A percentile compares a stretch with the other conserved stretches of the same genome.
These are phyloP conservation scores for Lipophrys pholis DNA, from an alignment of 2,113 vertebrate species.

Conservation along the genomic window DNA sequence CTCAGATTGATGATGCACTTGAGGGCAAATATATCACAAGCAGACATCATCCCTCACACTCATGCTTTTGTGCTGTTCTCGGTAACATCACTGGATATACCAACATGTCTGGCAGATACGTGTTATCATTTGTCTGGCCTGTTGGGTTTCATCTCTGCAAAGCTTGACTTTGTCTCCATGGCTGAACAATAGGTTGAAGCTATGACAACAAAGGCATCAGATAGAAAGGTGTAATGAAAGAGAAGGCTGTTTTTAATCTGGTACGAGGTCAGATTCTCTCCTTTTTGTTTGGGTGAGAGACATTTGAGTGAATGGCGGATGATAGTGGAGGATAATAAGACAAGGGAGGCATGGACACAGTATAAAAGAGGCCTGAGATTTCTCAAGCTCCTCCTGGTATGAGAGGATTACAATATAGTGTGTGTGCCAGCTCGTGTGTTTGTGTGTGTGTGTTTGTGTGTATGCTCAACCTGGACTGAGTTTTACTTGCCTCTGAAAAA, in stretches of 20 bases:
- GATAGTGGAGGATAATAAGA: conserved; percentile 56
- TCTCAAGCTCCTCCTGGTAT: conserved; percentile 38
- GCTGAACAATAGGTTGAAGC: conserved; percentile 55
- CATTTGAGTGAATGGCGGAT: conserved; percentile 41
- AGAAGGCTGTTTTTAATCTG: conserved; percentile 50
- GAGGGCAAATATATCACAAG: conserved; percentile 11
- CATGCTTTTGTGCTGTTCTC: conserved; percentile 25
- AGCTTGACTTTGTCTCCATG: conserved; percentile 55
- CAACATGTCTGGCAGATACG: conserved; percentile 46
- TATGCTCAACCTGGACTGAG: conserved; percentile 9
- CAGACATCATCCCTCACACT: conserved; percentile 21
- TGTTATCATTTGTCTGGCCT: conserved; percentile 43
- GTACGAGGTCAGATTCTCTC: conserved; percentile 72
- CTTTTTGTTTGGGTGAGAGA: conserved; percentile 44
- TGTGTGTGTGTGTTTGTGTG: too few relatives aligned
- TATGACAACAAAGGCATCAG: conserved; percentile 47
- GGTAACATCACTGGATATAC: conserved; percentile 43
- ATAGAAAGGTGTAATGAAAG: conserved; percentile 51
- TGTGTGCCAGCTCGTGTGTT: conserved; percentile 27
- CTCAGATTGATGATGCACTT: conserved; percentile 4
- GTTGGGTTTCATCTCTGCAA: conserved; percentile 64
- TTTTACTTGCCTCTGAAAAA: not conserved
- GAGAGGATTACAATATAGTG: conserved; percentile 37
- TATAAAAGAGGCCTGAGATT: conserved; percentile 73
- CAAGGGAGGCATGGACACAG: conserved; percentile 47